phyloP scores from a whole-genome alignment of 2,888 invertebrate species.

The Hololepta plana region DNA sequence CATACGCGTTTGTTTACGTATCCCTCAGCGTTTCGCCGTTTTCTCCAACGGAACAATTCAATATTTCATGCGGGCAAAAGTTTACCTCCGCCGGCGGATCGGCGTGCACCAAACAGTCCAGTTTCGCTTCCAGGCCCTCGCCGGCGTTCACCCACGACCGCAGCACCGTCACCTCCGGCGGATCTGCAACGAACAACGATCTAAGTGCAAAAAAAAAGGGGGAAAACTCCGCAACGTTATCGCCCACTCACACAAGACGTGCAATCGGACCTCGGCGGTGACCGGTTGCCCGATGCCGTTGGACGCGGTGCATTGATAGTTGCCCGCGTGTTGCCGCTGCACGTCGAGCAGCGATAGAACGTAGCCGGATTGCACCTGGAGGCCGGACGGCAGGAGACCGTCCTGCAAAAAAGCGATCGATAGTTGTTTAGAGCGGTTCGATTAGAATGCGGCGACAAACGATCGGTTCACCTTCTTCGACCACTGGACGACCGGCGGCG shows the following conservation, averaged over 20 bases:
- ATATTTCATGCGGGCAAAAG: too few relatives aligned
- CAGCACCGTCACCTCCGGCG: slow-evolving; percentile 43
- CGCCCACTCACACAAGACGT: slow-evolving; percentile 25
- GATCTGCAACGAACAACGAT: slow-evolving; percentile 33
- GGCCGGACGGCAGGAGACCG: slow-evolving; percentile 23
- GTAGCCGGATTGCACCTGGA: slow-evolving; percentile 26
- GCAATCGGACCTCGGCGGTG: slow-evolving; percentile 24
- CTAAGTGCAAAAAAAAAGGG: slow-evolving; percentile 2
- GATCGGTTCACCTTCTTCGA: slow-evolving; percentile 23
- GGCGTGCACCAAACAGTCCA: slow-evolving; percentile 42
- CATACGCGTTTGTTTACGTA: too few relatives aligned
- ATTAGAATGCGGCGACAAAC: background rate
- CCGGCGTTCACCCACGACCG: slow-evolving; percentile 42
- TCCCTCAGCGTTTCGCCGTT: too few relatives aligned
- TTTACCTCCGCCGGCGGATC: slow-evolving; percentile 30
- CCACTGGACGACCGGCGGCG: slow-evolving; percentile 30
- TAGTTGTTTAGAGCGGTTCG: background rate
- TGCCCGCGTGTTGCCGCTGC: slow-evolving; percentile 27
- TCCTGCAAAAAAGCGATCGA: slow-evolving; percentile 19
- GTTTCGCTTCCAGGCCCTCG: slow-evolving; percentile 40
- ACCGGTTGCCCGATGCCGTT: slow-evolving; percentile 30
- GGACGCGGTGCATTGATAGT: slow-evolving; percentile 31
- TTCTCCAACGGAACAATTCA: too few relatives aligned
- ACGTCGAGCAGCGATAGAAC: slow-evolving; percentile 24
- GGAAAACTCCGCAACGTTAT: slow-evolving; percentile 2